phyloP scores from a whole-genome alignment of 2,797 vertebrate genomes.

The Babyrousa celebensis region DNA sequence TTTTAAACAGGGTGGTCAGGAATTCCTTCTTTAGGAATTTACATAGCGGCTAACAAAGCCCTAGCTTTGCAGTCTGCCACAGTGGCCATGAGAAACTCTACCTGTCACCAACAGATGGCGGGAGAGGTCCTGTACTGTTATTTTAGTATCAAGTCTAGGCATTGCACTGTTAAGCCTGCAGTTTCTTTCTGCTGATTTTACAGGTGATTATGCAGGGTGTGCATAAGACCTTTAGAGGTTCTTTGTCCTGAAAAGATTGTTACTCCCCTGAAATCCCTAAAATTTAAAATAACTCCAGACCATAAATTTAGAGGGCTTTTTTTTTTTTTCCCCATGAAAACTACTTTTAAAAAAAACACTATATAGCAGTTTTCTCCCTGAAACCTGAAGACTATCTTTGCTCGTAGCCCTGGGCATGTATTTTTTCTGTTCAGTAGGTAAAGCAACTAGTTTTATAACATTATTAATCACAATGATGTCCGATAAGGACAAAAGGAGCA shows the following conservation, averaged over 20 bases:
- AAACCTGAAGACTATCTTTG: neutral
- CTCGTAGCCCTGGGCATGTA: neutral
- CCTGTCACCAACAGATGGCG: slow-evolving; percentile 31
- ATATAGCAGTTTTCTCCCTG: neutral
- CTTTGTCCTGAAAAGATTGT: neutral
- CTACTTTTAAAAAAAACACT: neutral
- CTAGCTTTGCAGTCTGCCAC: neutral
- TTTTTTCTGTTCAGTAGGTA: neutral
- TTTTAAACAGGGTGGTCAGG: neutral
- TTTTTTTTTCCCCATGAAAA: neutral
- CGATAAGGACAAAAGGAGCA: neutral
- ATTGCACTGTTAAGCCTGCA: neutral
- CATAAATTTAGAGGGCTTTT: neutral
- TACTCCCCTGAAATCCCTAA: neutral
- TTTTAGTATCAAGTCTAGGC: neutral
- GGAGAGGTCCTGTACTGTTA: neutral
- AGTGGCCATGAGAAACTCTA: neutral
- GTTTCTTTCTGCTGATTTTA: neutral
- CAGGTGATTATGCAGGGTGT: neutral
- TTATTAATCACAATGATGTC: neutral
- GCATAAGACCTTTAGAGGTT: neutral
- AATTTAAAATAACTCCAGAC: neutral
- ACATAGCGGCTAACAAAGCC: neutral
- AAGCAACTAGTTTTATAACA: neutral
- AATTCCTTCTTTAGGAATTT: neutral